A percentile compares a stretch with the other conserved stretches of the same genome.
Evolutionary conservation across 1,140 invertebrate species (phyloP).

Genomic region (Anadara kagoshimensis): DNA sequence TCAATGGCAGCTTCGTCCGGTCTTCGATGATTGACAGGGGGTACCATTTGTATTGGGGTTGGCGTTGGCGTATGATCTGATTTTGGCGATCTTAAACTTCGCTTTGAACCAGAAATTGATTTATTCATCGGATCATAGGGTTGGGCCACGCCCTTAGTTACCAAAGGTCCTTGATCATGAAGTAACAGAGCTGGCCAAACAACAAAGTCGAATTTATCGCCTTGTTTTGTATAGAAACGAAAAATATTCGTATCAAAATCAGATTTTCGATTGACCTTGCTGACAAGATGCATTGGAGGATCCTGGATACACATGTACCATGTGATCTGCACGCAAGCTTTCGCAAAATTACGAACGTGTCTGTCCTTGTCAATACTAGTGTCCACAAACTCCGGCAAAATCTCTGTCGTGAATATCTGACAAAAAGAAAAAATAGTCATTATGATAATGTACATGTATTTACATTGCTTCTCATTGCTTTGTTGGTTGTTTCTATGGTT

Average conservation of each 20-base stretch:
- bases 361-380: too few relatives aligned
- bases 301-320: constrained; percentile 37
- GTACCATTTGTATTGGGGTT: too few relatives aligned
- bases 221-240: constrained; percentile 25
- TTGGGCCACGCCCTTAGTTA: constrained; percentile 34
- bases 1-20: too few relatives aligned
- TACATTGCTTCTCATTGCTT: too few relatives aligned
- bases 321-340: constrained; percentile 27
- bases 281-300: constrained; percentile 19
- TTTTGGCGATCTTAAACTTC: too few relatives aligned
- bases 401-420: constrained; percentile 11
- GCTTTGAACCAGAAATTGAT: too few relatives aligned
- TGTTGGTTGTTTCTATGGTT: too few relatives aligned
- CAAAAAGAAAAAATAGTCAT: too few relatives aligned
- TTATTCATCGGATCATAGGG: constrained; percentile 13
- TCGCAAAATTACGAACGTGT: not conserved
- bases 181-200: constrained; percentile 38
- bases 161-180: constrained; percentile 10
- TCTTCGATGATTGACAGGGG: too few relatives aligned
- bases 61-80: too few relatives aligned
- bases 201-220: constrained; percentile 38
- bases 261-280: constrained; percentile 33
- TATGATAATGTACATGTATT: too few relatives aligned
- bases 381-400: constrained; percentile 29
- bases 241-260: constrained; percentile 29